Base-by-base conservation (phyloP, 2,797 vertebrate genomes). In the Danio albolineatus region DNA sequence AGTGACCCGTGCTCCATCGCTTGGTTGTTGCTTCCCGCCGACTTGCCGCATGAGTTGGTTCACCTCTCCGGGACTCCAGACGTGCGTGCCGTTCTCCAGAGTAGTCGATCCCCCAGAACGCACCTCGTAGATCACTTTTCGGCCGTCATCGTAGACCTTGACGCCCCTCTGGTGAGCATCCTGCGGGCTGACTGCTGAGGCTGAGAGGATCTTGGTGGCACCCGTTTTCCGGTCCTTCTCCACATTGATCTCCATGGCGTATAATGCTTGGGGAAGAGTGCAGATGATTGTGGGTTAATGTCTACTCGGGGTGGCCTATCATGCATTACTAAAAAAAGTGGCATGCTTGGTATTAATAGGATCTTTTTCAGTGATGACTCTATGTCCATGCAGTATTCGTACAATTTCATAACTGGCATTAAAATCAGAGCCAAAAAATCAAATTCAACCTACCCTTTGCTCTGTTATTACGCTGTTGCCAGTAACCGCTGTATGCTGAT, bases 241-340 rank as follows among this genome's bases (percentile, higher is more conserved):
- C 87, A 98, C 95, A 92, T 95, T 98, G 95, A 98, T 97, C 96
- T 98, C 97, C 98, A 99, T 98, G 95, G 96, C 96, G 92, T 96
- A 98, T 93, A 98, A 93, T 90, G 96, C 97, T 99, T 56, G 56
- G 73, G 72, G 81, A 90, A 89, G 82, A 92, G 91, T 91, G 92
- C 91, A 82, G 90, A 92, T 0, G 89, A 56, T 91, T n/a, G 79
- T 80, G 83, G 60, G 78, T 86, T 86, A 86, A 84, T 76, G 54
- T 74, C 56, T 19, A 79, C 14, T 56, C 79, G 49, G 80, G 76
- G 78, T 79, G 75, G 54, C 17, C 49, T 49, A 73, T 79, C 71
- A 81, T 82, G 80, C 71, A 72, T 62, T 84, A 61, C 41, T 65
- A 16, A 57, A 80, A 57, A 80, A 81, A 67, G 78, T 78, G 76